Evolutionary conservation across 2,888 invertebrate genomes (phyloP).

Genomic region (Ochropleura plecta): DNA sequence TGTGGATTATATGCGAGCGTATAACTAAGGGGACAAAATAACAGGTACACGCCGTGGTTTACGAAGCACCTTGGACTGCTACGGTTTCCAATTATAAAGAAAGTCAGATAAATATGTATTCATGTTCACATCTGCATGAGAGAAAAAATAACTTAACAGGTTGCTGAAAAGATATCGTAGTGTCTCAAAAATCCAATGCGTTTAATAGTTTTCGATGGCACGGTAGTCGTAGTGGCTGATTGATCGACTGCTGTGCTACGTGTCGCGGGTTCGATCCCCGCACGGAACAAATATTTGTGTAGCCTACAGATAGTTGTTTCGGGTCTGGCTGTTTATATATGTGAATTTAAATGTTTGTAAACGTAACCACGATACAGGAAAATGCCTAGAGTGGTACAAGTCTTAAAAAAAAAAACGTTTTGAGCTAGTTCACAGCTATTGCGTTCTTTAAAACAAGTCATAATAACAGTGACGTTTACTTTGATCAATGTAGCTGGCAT

Average conservation of each 20-base stretch:
- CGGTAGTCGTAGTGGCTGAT: too few relatives aligned
- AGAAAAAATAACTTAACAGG: neutral
- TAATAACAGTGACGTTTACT: slow-evolving; percentile 7
- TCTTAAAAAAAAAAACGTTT: too few relatives aligned
- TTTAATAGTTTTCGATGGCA: neutral
- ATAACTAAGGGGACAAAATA: neutral
- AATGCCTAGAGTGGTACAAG: too few relatives aligned
- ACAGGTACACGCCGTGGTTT: neutral
- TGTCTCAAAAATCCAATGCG: neutral
- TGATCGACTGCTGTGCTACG: too few relatives aligned
- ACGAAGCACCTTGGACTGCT: neutral
- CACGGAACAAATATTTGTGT: too few relatives aligned
- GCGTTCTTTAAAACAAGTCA: neutral
- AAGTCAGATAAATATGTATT: neutral
- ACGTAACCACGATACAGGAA: too few relatives aligned
- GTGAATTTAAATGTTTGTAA: too few relatives aligned
- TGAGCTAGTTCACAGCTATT: neutral
- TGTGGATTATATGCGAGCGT: slow-evolving; percentile 13
- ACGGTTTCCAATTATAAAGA: neutral
- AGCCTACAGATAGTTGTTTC: too few relatives aligned
- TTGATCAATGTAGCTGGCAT: slow-evolving; percentile 20
- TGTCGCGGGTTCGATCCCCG: too few relatives aligned
- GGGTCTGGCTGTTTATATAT: too few relatives aligned
- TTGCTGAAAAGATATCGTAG: neutral
- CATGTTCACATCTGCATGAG: neutral